Evolutionary conservation across 2,888 invertebrate species (phyloP).

Genomic region (Lamproptera curius): DNA sequence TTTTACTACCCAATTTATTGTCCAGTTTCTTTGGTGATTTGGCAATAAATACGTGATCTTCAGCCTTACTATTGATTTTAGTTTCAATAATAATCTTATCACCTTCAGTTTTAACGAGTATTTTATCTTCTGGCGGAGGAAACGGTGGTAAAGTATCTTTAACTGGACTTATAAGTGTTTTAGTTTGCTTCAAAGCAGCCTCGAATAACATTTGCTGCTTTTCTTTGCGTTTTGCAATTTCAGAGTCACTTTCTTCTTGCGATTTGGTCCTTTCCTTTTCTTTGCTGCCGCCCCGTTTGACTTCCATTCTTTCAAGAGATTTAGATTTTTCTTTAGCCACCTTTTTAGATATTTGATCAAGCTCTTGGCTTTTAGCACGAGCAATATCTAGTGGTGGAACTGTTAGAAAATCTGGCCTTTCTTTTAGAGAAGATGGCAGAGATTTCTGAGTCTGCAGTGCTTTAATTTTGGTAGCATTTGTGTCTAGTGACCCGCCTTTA

Average conservation of each 20-base stretch:
- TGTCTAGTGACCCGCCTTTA: constrained; percentile 71
- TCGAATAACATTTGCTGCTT: constrained; percentile 87
- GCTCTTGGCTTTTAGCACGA: constrained; percentile 80
- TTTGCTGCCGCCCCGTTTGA: constrained; percentile 76
- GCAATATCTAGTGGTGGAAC: constrained; percentile 76
- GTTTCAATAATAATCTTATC: constrained; percentile 84
- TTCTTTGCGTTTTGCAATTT: constrained; percentile 84
- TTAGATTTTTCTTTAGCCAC: constrained; percentile 82
- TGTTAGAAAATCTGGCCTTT: constrained; percentile 71
- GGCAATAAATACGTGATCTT: constrained; percentile 86
- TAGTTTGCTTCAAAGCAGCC: constrained; percentile 86
- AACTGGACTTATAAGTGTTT: constrained; percentile 85
- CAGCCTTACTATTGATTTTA: constrained; percentile 85
- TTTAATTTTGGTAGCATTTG: constrained; percentile 66
- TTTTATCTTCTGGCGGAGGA: constrained; percentile 85
- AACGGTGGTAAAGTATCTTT: constrained; percentile 84
- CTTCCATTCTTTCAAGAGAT: constrained; percentile 82
- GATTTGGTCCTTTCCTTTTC: constrained; percentile 82
- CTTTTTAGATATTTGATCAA: constrained; percentile 70
- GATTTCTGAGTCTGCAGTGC: constrained; percentile 75
- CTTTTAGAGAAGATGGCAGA: constrained; percentile 72
- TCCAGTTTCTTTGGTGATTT: constrained; percentile 86
- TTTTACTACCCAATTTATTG: constrained; percentile 75
- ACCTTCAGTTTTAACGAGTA: constrained; percentile 84
- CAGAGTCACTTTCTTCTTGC: constrained; percentile 85